A percentile compares a stretch with the other conserved stretches of the same genome.
phyloP scores from a whole-genome alignment of 2,113 vertebrate species.

The Oreamnos americanus region DNA sequence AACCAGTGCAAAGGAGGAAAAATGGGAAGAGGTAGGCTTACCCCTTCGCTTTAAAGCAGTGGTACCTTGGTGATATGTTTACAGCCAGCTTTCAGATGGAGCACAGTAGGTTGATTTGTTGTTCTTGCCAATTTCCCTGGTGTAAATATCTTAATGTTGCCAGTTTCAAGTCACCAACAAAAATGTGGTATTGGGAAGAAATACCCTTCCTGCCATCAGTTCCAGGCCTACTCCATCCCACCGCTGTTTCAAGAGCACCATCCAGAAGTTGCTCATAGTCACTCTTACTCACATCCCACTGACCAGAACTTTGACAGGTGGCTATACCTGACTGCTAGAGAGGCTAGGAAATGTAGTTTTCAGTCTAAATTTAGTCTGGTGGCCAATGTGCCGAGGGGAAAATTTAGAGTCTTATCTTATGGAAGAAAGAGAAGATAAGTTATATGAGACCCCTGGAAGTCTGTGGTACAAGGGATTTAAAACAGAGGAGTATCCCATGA shows the following conservation, averaged over 20 bases:
- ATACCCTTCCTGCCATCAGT: rapidly evolving
- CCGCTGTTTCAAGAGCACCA: no score
- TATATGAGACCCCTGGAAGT: not conserved
- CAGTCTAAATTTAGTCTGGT: rapidly evolving
- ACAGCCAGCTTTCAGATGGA: not conserved
- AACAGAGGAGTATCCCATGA: not conserved
- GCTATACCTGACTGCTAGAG: not conserved
- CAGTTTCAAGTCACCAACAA: not conserved
- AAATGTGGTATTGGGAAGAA: not conserved
- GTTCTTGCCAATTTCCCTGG: not conserved
- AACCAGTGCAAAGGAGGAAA: rapidly evolving
- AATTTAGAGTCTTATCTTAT: not conserved
- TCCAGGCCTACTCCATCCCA: not conserved
- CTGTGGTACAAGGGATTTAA: not conserved
- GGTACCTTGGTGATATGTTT: not conserved
- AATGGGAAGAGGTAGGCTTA: not conserved
- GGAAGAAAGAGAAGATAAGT: not conserved
- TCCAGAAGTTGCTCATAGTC: not conserved
- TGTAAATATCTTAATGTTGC: not conserved
- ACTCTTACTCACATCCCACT: not conserved
- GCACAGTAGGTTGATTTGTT: not conserved
- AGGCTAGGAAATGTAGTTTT: not conserved
- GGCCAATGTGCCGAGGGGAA: not conserved
- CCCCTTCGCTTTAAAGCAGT: rapidly evolving
- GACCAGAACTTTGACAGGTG: not conserved